Percentiles rank a stretch among this genome's conserved stretches.
These are phyloP conservation scores for Nylanderia fulva DNA, from an alignment of 1,140 invertebrate species.

Conservation along the genomic window DNA sequence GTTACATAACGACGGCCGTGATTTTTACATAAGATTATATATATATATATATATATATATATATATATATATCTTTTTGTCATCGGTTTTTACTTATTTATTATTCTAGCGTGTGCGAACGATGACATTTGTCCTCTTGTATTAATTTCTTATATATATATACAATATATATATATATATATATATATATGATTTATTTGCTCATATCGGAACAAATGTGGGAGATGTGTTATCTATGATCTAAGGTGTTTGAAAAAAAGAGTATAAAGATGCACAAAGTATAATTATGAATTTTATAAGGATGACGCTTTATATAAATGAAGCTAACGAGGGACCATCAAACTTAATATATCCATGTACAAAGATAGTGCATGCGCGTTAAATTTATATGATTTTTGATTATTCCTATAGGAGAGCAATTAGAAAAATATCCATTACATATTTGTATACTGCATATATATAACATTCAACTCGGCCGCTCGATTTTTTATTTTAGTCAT, in stretches of 20 bases:
- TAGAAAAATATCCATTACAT: background rate
- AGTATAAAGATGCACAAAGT: slow-evolving; percentile 10
- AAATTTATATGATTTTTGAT: slow-evolving; percentile 27
- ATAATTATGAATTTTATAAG: slow-evolving; percentile 1
- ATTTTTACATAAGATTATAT: background rate
- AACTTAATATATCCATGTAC: slow-evolving; percentile 31
- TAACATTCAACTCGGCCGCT: slow-evolving; percentile 1
- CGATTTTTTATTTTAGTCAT: background rate
- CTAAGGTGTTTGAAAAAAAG: slow-evolving; percentile 54
- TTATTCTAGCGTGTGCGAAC: background rate
- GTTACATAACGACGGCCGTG: background rate
- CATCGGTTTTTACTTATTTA: slow-evolving; percentile 4
- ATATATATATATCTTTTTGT: background rate
- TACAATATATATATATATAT: background rate
- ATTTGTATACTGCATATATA: background rate
- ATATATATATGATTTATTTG: slow-evolving; percentile 43
- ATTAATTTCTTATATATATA: background rate
- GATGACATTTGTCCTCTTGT: background rate
- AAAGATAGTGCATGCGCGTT: background rate
- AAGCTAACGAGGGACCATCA: slow-evolving; percentile 50
- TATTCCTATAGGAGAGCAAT: slow-evolving; percentile 7
- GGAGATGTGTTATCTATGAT: background rate
- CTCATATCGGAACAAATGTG: slow-evolving; percentile 13
- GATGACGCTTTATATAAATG: background rate
- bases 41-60: background rate